phyloP scores from a whole-genome alignment of 1,140 invertebrate genomes.

The Ridgeia piscesae region DNA sequence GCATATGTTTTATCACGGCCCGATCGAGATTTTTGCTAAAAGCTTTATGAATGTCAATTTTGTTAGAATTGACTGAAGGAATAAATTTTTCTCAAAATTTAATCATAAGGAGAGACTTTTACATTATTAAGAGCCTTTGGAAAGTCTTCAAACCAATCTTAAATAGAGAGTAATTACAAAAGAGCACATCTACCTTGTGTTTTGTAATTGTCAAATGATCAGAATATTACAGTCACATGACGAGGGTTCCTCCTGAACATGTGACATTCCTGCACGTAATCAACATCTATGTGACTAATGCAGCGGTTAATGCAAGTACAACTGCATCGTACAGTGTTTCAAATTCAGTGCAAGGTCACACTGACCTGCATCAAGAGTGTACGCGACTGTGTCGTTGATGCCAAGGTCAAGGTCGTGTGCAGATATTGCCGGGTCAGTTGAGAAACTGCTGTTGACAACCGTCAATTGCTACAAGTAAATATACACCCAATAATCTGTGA shows the following conservation, averaged over 20 bases:
- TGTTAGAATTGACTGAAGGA: background rate
- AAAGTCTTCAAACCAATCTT: background rate
- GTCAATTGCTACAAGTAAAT: background rate
- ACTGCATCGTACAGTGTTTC: background rate
- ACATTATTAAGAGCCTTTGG: background rate
- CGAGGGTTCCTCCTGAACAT: background rate
- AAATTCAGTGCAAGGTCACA: background rate
- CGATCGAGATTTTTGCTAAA: no score
- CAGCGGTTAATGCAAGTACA: background rate
- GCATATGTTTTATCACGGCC: no score
- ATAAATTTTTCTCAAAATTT: background rate
- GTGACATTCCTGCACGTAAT: background rate
- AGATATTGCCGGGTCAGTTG: background rate
- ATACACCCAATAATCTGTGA: background rate
- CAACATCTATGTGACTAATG: background rate
- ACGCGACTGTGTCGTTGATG: conserved; percentile 8
- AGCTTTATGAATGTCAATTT: no score
- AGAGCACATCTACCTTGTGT: background rate
- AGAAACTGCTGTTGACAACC: background rate
- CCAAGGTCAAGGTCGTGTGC: conserved; percentile 2
- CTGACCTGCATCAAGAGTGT: conserved; percentile 1
- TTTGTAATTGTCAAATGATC: background rate
- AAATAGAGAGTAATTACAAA: background rate
- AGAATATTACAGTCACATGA: background rate
- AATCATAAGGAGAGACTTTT: background rate